Evolutionary conservation across 2,113 vertebrate species (phyloP).

Genomic region (Cynoglossus semilaevis): DNA sequence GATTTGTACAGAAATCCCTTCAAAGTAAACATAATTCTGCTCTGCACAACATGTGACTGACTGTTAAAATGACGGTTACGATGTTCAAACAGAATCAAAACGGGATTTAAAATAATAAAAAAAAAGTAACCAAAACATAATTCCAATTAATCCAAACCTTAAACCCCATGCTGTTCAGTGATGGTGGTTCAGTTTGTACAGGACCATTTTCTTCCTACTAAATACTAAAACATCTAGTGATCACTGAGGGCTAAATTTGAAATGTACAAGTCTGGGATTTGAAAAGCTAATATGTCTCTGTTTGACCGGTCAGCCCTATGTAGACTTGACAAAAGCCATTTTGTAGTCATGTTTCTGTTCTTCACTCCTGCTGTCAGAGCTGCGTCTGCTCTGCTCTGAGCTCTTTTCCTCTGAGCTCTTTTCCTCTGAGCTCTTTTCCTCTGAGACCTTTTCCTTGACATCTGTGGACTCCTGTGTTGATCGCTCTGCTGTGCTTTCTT

Average conservation of each 20-base stretch:
- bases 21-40: no score
- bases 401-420: slow-evolving; percentile 65
- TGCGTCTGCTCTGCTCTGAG: slow-evolving; percentile 51
- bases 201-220: neutral
- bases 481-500: slow-evolving; percentile 33
- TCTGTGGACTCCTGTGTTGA: slow-evolving; percentile 71
- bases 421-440: slow-evolving; percentile 67
- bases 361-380: slow-evolving; percentile 73
- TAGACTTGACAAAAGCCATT: slow-evolving; percentile 70
- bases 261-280: slow-evolving; percentile 42
- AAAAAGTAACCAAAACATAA: neutral
- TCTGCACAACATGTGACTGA: no score
- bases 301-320: slow-evolving; percentile 27
- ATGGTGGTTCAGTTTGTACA: neutral
- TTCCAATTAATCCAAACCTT: neutral
- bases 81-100: slow-evolving; percentile 33
- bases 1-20: no score
- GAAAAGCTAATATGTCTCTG: slow-evolving; percentile 12
- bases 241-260: slow-evolving; percentile 9
- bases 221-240: neutral
- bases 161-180: neutral
- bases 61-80: slow-evolving; percentile 15
- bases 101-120: neutral
- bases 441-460: slow-evolving; percentile 22
- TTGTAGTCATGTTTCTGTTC: slow-evolving; percentile 82